phyloP scores from a whole-genome alignment of 2,797 vertebrate species.

The Macropus fuliginosus region DNA sequence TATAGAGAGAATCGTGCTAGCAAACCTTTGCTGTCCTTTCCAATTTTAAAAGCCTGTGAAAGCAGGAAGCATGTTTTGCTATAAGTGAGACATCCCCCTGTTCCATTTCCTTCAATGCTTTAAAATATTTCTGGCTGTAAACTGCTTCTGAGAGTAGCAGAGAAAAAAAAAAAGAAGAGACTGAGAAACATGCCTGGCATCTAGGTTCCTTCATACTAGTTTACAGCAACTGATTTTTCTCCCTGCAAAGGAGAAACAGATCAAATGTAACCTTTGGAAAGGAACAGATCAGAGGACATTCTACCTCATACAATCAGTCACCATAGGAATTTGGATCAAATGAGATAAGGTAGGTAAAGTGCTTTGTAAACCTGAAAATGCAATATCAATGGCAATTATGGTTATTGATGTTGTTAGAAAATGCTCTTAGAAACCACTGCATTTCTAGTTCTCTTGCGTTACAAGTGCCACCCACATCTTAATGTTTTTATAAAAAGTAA shows the following conservation, averaged over 20 bases:
- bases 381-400: background rate
- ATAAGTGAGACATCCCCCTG: background rate
- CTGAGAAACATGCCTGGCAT: background rate
- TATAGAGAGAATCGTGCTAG: background rate
- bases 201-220: background rate
- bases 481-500: background rate
- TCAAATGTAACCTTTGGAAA: background rate
- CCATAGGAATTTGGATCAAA: background rate
- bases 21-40: background rate
- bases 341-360: background rate
- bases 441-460: background rate
- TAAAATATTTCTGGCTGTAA: constrained; percentile 31
- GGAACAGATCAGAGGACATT: background rate
- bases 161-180: background rate
- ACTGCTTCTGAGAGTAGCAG: background rate
- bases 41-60: background rate
- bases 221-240: background rate
- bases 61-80: background rate
- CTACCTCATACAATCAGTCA: background rate
- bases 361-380: background rate
- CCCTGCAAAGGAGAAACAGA: background rate
- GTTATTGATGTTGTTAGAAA: background rate
- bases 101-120: constrained; percentile 13
- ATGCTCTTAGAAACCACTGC: background rate
- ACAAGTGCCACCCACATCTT: background rate